phyloP scores from a whole-genome alignment of 2,888 invertebrate genomes.

The Trissonchulus sp. region DNA sequence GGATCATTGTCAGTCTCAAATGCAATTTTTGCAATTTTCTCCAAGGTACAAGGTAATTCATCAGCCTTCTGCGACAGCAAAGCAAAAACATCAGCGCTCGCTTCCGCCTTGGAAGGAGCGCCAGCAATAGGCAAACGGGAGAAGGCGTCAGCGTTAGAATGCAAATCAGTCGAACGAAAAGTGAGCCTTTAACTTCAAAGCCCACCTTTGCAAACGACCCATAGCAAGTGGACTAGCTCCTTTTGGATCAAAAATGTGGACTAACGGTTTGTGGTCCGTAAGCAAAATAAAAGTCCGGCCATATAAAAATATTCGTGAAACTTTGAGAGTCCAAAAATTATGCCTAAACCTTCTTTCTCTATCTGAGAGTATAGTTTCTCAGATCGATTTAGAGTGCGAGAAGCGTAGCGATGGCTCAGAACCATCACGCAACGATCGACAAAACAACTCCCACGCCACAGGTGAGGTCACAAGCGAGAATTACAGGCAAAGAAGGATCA shows the following conservation, averaged over 20 bases:
- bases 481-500: conserved; percentile 35
- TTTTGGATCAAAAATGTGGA: conserved; percentile 43
- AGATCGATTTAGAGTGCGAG: background rate
- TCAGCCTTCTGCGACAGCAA: background rate
- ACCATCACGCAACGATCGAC: background rate
- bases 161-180: conserved; percentile 38
- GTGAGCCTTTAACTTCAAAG: conserved; percentile 44
- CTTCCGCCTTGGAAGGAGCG: background rate
- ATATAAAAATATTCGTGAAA: conserved; percentile 40
- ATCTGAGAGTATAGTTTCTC: background rate
- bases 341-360: conserved; percentile 29
- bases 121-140: conserved; percentile 34
- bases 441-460: background rate
- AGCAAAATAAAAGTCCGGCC: conserved; percentile 50
- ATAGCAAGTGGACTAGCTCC: conserved; percentile 37
- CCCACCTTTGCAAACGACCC: conserved; percentile 42
- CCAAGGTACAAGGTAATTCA: background rate
- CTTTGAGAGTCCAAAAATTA: conserved; percentile 51
- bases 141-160: conserved; percentile 44
- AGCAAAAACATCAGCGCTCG: background rate
- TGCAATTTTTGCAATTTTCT: background rate
- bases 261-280: background rate
- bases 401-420: background rate
- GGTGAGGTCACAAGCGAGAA: background rate
- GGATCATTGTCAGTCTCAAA: background rate